Conservation (phyloP, 1,140 invertebrate species). For the Mesaphorura yosii region DNA sequence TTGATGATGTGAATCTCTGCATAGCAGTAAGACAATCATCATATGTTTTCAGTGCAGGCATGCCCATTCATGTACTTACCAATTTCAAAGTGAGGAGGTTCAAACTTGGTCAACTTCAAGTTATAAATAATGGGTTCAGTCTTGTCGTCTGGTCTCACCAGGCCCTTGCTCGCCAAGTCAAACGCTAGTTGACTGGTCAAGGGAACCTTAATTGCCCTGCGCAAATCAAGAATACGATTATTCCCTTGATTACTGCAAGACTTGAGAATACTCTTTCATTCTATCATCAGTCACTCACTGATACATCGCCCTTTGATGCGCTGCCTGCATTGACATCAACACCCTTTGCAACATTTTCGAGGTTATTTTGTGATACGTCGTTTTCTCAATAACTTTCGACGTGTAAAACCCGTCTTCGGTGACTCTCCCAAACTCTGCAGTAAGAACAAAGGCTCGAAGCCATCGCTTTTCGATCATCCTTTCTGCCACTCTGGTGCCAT, state of each 20-base stretch:
- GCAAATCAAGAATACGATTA: slow-evolving; percentile 32
- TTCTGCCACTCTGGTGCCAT: slow-evolving; percentile 44
- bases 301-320: slow-evolving; percentile 70
- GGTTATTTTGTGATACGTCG: slow-evolving; percentile 57
- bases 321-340: slow-evolving; percentile 61
- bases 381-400: slow-evolving; percentile 58
- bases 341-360: slow-evolving; percentile 54
- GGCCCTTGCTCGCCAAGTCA: slow-evolving; percentile 66
- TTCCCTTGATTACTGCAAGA: neutral
- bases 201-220: slow-evolving; percentile 61
- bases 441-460: slow-evolving; percentile 59
- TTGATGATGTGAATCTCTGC: slow-evolving; percentile 74
- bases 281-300: slow-evolving; percentile 48
- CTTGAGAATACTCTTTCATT: neutral
- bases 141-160: slow-evolving; percentile 55
- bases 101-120: slow-evolving; percentile 70
- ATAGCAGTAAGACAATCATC: slow-evolving; percentile 29
- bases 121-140: slow-evolving; percentile 69
- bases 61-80: slow-evolving; percentile 43
- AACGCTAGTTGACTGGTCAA: slow-evolving; percentile 75
- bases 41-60: neutral
- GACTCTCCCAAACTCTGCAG: slow-evolving; percentile 62
- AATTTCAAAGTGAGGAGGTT: slow-evolving; percentile 71
- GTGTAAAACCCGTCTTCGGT: slow-evolving; percentile 61
- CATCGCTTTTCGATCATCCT: slow-evolving; percentile 45